phyloP scores from a whole-genome alignment of 1,140 invertebrate genomes.

The Diorhabda sublineata region DNA sequence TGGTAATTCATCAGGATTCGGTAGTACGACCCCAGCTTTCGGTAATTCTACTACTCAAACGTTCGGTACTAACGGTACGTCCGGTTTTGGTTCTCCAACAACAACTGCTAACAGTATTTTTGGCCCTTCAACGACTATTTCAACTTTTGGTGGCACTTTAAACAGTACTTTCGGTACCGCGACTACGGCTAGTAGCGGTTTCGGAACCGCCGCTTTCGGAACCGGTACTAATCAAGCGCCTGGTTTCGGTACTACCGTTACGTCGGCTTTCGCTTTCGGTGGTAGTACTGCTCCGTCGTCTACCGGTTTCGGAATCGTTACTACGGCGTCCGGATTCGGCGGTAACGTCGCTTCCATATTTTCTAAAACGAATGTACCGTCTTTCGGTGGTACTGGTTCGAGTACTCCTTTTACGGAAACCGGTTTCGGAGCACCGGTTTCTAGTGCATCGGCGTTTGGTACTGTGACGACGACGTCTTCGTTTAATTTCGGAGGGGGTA shows the following conservation, averaged over 20 bases:
- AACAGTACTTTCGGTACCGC: slow-evolving; percentile 7
- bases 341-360: background rate
- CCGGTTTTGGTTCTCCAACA: background rate
- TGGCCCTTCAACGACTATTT: background rate
- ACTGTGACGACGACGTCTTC: slow-evolving; percentile 1
- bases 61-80: background rate
- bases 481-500: background rate
- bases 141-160: background rate
- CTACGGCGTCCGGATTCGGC: slow-evolving; percentile 1
- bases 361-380: background rate
- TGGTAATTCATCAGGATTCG: background rate
- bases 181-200: background rate
- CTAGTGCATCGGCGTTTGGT: slow-evolving; percentile 1
- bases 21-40: background rate
- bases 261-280: background rate
- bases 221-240: background rate
- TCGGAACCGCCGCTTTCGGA: background rate
- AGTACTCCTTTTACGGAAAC: background rate
- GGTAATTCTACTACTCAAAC: background rate
- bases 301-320: background rate
- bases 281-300: background rate
- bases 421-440: background rate
- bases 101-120: background rate
- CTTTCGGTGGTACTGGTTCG: background rate
- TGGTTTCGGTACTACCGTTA: background rate